phyloP scores from a whole-genome alignment of 30 jellyfish, hydroid and myxozoan species.

The Nemopilema nomurai region DNA sequence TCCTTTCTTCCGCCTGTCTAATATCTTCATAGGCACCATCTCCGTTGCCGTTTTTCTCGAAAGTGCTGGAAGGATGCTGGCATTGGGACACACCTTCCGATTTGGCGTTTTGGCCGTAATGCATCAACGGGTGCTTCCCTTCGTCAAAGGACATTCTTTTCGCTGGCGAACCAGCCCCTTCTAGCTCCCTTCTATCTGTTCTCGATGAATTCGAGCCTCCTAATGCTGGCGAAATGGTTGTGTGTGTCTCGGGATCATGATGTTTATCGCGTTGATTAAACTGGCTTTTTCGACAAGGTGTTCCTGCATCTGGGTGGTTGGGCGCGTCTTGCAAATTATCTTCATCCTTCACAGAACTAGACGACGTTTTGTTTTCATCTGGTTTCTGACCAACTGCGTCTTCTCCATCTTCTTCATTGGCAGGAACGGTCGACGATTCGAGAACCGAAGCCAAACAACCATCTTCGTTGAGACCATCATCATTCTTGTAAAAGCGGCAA shows the following conservation, averaged over 20 bases:
- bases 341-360: conserved; percentile 9
- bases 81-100: conserved; percentile 25
- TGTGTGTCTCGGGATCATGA: conserved; percentile 8
- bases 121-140: background rate
- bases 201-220: background rate
- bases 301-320: conserved; percentile 20
- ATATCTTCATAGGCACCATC: background rate
- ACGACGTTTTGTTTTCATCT: conserved; percentile 17
- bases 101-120: background rate
- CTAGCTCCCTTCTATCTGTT: background rate
- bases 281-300: conserved; percentile 39
- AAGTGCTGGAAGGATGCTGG: background rate
- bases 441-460: background rate
- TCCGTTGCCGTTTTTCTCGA: conserved; percentile 7
- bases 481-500: background rate
- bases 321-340: background rate
- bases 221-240: background rate
- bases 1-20: background rate
- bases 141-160: background rate
- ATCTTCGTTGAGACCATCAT: background rate
- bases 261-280: conserved; percentile 18
- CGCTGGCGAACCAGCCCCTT: background rate
- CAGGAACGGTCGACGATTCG: background rate
- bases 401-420: background rate
- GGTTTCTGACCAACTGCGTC: background rate